A percentile compares a stretch with the other conserved stretches of the same genome.
phyloP scores from a whole-genome alignment of 2,113 vertebrate species.

The Thunnus thynnus region DNA sequence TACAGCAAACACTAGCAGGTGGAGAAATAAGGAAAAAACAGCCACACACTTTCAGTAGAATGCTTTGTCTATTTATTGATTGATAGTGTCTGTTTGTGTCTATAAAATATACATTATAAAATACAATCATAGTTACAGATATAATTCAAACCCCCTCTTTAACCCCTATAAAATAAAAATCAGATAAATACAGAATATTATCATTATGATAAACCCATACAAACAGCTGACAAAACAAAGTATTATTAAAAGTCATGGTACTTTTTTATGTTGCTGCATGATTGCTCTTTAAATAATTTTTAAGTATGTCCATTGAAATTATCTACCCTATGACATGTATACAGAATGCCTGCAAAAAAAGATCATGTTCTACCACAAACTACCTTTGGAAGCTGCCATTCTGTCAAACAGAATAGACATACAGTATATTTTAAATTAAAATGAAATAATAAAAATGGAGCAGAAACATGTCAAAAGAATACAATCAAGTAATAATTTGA shows the following conservation, averaged over 20 bases:
- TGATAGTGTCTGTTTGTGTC: constrained; percentile 48
- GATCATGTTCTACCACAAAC: constrained; percentile 1
- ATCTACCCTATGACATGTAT: neutral
- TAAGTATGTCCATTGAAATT: neutral
- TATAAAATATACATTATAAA: constrained; percentile 73
- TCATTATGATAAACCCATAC: constrained; percentile 46
- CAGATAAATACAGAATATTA: constrained; percentile 66
- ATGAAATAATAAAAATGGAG: constrained; percentile 26
- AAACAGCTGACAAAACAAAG: constrained; percentile 47
- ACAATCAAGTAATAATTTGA: constrained; percentile 32
- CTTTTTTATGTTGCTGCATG: constrained; percentile 13
- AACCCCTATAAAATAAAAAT: constrained; percentile 55
- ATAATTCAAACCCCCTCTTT: constrained; percentile 59
- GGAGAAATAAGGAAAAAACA: neutral
- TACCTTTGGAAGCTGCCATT: constrained; percentile 15
- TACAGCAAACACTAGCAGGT: neutral
- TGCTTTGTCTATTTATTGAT: constrained; percentile 60
- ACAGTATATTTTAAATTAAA: constrained; percentile 58
- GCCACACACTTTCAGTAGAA: constrained; percentile 5
- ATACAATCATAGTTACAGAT: constrained; percentile 68
- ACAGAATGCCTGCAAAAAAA: neutral
- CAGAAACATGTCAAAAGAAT: constrained; percentile 3
- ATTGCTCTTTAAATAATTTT: constrained; percentile 32
- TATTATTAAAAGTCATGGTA: constrained; percentile 18
- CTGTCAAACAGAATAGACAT: constrained; percentile 20